Percentiles rank a stretch among this genome's conserved stretches.
These are phyloP conservation scores for Corythoichthys intestinalis DNA, from an alignment of 2,113 vertebrate genomes.

Conservation along the genomic window DNA sequence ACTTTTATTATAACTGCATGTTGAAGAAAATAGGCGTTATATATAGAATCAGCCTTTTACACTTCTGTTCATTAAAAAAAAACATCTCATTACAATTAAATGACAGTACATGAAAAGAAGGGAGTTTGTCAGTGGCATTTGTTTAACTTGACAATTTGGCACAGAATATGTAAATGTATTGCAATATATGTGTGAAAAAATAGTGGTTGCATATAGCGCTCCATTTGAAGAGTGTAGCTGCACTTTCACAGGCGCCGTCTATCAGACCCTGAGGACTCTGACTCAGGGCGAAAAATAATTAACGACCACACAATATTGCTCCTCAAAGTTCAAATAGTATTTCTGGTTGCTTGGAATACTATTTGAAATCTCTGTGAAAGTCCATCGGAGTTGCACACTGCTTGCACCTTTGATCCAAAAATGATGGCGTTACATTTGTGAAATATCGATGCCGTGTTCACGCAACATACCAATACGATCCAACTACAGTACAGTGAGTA, in stretches of 20 bases:
- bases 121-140: constrained; percentile 22
- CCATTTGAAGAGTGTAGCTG: constrained; percentile 4
- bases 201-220: neutral
- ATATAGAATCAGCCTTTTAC: constrained; percentile 27
- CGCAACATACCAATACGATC: no score
- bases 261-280: neutral
- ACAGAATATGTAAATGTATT: constrained; percentile 10
- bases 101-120: constrained; percentile 33
- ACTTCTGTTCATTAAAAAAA: constrained; percentile 65
- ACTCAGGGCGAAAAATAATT: neutral
- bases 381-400: constrained; percentile 1
- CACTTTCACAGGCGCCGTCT: constrained; percentile 5
- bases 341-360: constrained; percentile 19
- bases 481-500: no score
- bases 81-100: constrained; percentile 27
- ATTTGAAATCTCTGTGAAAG: constrained; percentile 9
- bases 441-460: neutral
- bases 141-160: constrained; percentile 19
- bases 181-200: neutral
- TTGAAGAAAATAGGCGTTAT: neutral
- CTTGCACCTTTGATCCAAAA: neutral
- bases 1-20: neutral
- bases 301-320: constrained; percentile 28
- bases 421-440: neutral
- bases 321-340: neutral